Evolutionary conservation across 2,113 vertebrate species (phyloP).

Genomic region (Perca fluviatilis): DNA sequence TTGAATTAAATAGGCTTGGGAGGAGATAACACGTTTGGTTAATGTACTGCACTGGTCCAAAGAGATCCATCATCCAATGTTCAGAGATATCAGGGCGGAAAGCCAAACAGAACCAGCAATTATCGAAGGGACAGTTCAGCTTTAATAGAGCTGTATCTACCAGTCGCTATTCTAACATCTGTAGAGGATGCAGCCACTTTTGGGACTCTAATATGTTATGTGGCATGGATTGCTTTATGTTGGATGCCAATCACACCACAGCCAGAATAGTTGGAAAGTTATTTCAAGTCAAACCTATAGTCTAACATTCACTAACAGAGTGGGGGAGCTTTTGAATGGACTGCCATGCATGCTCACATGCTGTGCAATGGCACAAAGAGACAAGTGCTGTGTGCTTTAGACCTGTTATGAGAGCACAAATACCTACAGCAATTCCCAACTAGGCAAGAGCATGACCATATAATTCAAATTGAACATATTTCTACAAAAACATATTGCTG

Average conservation of each 20-base stretch:
- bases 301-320: neutral
- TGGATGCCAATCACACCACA: neutral
- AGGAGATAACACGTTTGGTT: conserved; percentile 68
- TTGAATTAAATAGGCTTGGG: conserved; percentile 64
- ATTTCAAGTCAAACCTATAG: conserved; percentile 8
- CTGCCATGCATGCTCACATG: neutral
- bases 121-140: conserved; percentile 34
- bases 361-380: conserved; percentile 5
- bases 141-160: conserved; percentile 7
- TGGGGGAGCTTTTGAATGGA: conserved; percentile 6
- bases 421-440: neutral
- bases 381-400: neutral
- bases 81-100: conserved; percentile 32
- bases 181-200: neutral
- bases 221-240: neutral
- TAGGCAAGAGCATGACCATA: neutral
- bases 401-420: conserved; percentile 11
- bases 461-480: neutral
- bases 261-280: neutral
- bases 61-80: conserved; percentile 52
- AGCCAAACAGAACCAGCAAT: conserved; percentile 41
- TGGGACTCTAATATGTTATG: neutral
- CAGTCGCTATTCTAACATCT: conserved; percentile 1
- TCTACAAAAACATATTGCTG: neutral
- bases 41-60: conserved; percentile 53